Conservation (phyloP, 2,797 vertebrate species). For the Catamblyrhynchus diadema region DNA sequence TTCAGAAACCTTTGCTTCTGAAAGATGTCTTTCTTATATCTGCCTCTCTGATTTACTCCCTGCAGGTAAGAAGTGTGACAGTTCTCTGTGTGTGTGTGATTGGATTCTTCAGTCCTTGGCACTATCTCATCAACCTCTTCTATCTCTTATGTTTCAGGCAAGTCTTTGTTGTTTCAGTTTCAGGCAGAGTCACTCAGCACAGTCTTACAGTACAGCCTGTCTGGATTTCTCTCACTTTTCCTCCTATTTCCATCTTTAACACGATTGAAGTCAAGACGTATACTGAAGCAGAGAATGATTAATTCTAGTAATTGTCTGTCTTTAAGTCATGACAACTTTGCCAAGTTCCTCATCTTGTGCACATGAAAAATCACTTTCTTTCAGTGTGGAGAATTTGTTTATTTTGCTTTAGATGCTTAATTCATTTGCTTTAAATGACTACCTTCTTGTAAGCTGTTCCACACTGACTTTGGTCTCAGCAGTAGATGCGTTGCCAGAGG, state of each 20-base stretch:
- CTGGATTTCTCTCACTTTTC: background rate
- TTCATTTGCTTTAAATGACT: background rate
- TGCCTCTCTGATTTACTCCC: slow-evolving; percentile 13
- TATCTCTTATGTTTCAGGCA: background rate
- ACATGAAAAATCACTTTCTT: background rate
- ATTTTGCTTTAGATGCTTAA: background rate
- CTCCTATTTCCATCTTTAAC: background rate
- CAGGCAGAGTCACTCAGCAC: background rate
- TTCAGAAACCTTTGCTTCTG: background rate
- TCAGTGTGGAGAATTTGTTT: background rate
- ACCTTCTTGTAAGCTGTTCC: background rate
- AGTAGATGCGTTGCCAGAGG: background rate
- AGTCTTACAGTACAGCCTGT: background rate
- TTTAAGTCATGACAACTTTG: background rate
- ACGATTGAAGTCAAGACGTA: background rate
- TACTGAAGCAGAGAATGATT: background rate
- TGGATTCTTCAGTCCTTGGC: slow-evolving; percentile 20
- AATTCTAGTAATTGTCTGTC: background rate
- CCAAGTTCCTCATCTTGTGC: background rate
- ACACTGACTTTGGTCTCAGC: background rate
- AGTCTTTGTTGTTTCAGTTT: background rate
- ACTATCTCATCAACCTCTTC: background rate
- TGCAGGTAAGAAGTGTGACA: slow-evolving; percentile 23
- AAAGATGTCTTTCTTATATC: background rate
- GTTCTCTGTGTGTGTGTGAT: background rate